These are phyloP conservation scores for Trissolcus basalis DNA, from an alignment of 1,140 invertebrate species.

Conservation along the genomic window DNA sequence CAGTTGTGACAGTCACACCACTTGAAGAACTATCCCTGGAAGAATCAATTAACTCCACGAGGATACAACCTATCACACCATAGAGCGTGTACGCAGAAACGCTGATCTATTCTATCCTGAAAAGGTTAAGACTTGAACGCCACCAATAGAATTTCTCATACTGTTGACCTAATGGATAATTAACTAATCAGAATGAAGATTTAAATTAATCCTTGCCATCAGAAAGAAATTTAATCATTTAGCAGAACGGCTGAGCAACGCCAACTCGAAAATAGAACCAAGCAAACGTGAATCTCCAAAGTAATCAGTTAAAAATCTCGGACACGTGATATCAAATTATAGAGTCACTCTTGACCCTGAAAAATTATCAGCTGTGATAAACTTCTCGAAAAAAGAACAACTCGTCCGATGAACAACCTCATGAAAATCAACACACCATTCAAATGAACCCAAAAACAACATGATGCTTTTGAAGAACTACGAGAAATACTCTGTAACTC, in stretches of 20 bases:
- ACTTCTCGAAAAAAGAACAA: too few species aligned
- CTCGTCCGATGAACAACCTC: conserved; percentile 62
- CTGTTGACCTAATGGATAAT: background rate
- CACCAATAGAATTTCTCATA: background rate
- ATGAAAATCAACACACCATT: conserved; percentile 60
- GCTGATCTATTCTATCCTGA: conserved; percentile 7
- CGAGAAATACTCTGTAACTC: too few species aligned
- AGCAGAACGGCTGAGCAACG: background rate
- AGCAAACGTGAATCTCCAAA: conserved; percentile 5
- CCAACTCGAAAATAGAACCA: conserved; percentile 1
- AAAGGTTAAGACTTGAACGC: background rate
- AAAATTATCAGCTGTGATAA: conserved; percentile 11
- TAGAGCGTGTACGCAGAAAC: background rate
- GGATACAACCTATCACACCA: background rate
- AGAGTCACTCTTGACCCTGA: background rate
- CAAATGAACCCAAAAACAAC: conserved; percentile 49
- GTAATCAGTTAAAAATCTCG: background rate
- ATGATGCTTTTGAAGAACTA: too few species aligned
- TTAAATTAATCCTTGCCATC: background rate
- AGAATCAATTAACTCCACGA: too few species aligned
- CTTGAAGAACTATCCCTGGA: background rate
- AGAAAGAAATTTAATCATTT: conserved; percentile 1
- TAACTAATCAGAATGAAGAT: too few species aligned
- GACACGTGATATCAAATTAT: conserved; percentile 3
- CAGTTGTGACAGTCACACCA: too few species aligned